Evolutionary conservation across 2,113 vertebrate genomes (phyloP).

Genomic region (Loxodonta africana): DNA sequence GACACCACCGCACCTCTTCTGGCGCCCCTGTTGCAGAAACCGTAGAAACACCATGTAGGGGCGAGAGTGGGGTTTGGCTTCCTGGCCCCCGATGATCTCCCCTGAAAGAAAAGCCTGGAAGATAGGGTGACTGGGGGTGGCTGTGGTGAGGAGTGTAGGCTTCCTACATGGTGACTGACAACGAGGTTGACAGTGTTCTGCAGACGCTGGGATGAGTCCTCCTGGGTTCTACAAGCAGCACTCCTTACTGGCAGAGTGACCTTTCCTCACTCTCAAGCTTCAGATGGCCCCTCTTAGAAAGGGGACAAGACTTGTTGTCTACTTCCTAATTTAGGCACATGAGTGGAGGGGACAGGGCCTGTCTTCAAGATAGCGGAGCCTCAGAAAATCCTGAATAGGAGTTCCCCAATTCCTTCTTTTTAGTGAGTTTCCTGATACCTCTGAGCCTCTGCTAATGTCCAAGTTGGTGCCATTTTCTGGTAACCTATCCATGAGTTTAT

Average conservation of each 20-base stretch:
- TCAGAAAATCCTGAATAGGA: too few species aligned
- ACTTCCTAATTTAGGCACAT: accelerated
- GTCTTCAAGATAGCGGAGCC: neutral
- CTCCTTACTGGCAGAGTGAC: neutral
- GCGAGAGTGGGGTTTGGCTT: neutral
- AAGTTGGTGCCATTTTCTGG: neutral
- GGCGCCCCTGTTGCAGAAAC: accelerated
- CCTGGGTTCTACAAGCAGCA: neutral
- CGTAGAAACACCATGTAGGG: conserved; percentile 56
- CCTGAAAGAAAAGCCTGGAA: conserved; percentile 4
- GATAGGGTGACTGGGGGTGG: too few species aligned
- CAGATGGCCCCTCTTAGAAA: neutral
- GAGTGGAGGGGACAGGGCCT: accelerated
- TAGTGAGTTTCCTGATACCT: neutral
- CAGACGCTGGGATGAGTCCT: neutral
- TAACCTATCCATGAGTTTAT: neutral
- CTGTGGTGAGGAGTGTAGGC: neutral
- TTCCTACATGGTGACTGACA: neutral
- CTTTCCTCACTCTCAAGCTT: neutral
- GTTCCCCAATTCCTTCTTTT: neutral
- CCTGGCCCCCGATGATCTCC: neutral
- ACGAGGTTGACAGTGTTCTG: accelerated
- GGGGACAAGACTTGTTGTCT: accelerated
- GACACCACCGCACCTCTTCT: neutral
- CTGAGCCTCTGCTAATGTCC: neutral